Base-by-base conservation (phyloP, 2,113 vertebrate species). In the Actenoides hombroni region DNA sequence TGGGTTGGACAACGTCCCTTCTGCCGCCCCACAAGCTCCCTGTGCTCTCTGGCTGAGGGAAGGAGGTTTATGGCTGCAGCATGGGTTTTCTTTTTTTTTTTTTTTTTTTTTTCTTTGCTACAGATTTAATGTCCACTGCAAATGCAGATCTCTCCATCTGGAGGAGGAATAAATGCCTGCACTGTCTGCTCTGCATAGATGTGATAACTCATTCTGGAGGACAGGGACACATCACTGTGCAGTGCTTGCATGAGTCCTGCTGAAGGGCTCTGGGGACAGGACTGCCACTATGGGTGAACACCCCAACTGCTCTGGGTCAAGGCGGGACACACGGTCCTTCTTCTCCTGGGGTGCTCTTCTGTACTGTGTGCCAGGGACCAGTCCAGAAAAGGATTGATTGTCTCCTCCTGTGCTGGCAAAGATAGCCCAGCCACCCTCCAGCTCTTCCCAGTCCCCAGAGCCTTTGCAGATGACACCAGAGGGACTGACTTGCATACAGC, bases 121-220 rank as follows among this genome's bases (percentile, higher is more conserved):
- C 1, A 7, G 42, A 56, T 85, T 92, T 92, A 60, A 75, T 83
- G 77, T 60, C 64, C 89, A 56, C 83, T 79, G 94, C 69, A 75
- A 88, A 88, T 71, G 86, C 86, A 94, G 71, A 83, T 92, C 88
- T 86, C 83, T 80, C 76, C 71, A 53, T 54, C 51, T 77, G 83
- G 64, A 83, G 64, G 40, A 59, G 65, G 74, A 60, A 15, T 46
- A 40, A 71, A 35, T 0, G 9, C 92, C 76, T 69, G 81, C 68
- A 26, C 57, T 68, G 53, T 44, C 85, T 93, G 56, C 69, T 81
- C 44, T 70, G 80, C 81, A 28, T 13, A 35, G 77, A 28, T 0
- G 1, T 14, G 57, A 25, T 73, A 78, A 24, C 61, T 64, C 7
- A 7, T 46, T 35, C 33, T 40, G 61, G 35, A 75, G 82, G 53